Base-by-base conservation (phyloP, 92 coral and sea anemone species). In the Meandrina meandrites region DNA sequence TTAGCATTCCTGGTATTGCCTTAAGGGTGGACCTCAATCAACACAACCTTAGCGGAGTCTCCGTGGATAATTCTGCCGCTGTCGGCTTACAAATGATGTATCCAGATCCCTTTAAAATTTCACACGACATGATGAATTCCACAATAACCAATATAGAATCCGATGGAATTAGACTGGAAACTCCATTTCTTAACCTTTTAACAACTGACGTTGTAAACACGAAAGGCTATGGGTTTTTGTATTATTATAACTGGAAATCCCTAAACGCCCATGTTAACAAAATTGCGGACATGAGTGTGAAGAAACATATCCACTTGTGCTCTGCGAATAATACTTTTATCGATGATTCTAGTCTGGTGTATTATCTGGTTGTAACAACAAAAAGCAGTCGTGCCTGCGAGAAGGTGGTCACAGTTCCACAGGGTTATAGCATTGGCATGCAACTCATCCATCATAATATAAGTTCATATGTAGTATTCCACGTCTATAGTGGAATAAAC, bases 61-160 rank as follows among this genome's bases (percentile, higher is more conserved):
- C 30, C 14, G 80, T 91, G 22, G 40, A 85, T 56, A 79, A 88
- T 19, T 88, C 94, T 4, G 32, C 84, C 18, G 64, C 31, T 8
- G 42, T 73, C 28, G 94, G 92, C n/a, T 34, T 87, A n/a, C 83
- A 89, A 40, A 50, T 88, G 27, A 37, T 89, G 86, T 89, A 88
- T 48, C 48, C 86, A 34, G 70, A 91, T 54, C 92, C 91, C 19
- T 90, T 81, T 30, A 35, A 76, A 6, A 53, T 40, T 15, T 58
- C 77, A 14, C 69, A 56, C 4, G 79, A 68, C 36, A n/a, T 90
- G 50, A 27, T 37, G 2, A 68, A 60, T 50, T 70, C 88, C 6
- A 40, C 51, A 22, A 40, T 87, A 42, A 31, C 75, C 0, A 34
- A 80, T 5, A 80, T 74, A 22, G 48, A 56, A 53, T 72, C 57